A percentile compares a stretch with the other conserved stretches of the same genome.
phyloP scores from a whole-genome alignment of 2,888 invertebrate species.

The Rotaria magnacalcarata region DNA sequence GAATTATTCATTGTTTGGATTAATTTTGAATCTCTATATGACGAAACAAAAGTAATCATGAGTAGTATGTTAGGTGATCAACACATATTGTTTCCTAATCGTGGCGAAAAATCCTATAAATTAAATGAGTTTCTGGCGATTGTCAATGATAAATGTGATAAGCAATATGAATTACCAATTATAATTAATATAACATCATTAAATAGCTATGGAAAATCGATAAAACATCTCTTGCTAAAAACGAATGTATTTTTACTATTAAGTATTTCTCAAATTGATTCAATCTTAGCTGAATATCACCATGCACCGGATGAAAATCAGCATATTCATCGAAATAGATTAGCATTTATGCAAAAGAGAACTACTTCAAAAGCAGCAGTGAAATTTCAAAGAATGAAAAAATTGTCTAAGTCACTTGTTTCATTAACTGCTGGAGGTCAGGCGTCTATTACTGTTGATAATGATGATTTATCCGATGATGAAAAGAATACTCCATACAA shows the following conservation, averaged over 20 bases:
- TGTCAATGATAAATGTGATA: background rate
- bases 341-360: background rate
- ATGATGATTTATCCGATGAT: background rate
- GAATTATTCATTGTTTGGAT: background rate
- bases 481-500: background rate
- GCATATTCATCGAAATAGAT: background rate
- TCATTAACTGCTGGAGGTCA: background rate
- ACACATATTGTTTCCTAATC: background rate
- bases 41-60: background rate
- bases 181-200: background rate
- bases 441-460: background rate
- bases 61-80: background rate
- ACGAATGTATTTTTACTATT: background rate
- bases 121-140: background rate
- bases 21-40: background rate
- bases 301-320: background rate
- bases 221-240: background rate
- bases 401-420: background rate
- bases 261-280: background rate
- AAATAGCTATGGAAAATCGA: background rate
- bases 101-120: background rate
- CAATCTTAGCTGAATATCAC: background rate
- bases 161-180: background rate
- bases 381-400: background rate
- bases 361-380: background rate